These are phyloP conservation scores for Pangasianodon hypophthalmus DNA, from an alignment of 2,113 vertebrate genomes.

Conservation along the genomic window DNA sequence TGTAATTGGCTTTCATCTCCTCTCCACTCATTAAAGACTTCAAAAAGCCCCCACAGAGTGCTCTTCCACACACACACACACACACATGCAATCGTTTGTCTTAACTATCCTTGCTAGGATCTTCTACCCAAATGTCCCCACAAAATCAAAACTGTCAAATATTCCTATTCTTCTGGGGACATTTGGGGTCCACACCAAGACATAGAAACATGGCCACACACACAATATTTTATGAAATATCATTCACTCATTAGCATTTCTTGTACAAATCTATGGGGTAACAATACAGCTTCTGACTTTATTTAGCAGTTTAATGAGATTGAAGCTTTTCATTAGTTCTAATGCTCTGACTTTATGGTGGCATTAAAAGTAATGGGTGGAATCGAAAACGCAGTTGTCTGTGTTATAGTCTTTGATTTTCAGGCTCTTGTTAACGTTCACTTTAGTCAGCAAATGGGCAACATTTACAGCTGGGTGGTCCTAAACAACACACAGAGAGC, in stretches of 20 bases:
- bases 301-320: slow-evolving; percentile 7
- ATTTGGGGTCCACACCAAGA: neutral
- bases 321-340: slow-evolving; percentile 29
- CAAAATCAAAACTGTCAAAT: neutral
- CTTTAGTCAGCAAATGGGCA: slow-evolving; percentile 10
- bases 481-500: neutral
- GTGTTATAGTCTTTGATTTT: slow-evolving; percentile 23
- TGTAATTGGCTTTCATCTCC: slow-evolving; percentile 61
- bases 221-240: neutral
- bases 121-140: neutral
- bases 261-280: neutral
- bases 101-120: neutral
- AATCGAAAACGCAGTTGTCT: slow-evolving; percentile 9
- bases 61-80: neutral
- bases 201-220: neutral
- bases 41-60: slow-evolving; percentile 58
- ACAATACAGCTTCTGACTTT: neutral
- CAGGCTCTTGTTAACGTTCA: neutral
- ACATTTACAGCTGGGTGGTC: neutral
- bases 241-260: neutral
- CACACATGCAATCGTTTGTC: slow-evolving; percentile 20
- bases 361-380: neutral
- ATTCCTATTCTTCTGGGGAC: neutral
- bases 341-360: slow-evolving; percentile 3
- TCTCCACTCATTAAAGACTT: slow-evolving; percentile 67